A percentile compares a stretch with the other conserved stretches of the same genome.
phyloP scores from a whole-genome alignment of 2,888 invertebrate genomes.

The Dorcus parallelipipedus region DNA sequence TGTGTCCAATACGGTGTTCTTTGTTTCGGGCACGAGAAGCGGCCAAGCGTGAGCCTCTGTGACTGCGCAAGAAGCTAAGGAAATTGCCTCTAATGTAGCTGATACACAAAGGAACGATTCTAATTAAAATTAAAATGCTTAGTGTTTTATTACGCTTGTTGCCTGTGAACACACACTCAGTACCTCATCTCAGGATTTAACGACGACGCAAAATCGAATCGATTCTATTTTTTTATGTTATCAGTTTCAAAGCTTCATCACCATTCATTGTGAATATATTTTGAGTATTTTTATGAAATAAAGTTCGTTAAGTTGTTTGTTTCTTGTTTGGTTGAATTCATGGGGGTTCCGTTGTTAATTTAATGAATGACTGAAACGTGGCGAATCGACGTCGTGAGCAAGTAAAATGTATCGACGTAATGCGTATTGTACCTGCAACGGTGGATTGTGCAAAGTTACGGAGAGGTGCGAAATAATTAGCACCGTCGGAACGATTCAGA shows the following conservation, averaged over 20 bases:
- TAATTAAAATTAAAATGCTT: conserved; percentile 47
- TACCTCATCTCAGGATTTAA: too few species aligned
- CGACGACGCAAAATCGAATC: too few species aligned
- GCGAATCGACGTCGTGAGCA: conserved; percentile 14
- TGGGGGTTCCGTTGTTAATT: too few species aligned
- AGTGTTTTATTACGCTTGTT: not conserved
- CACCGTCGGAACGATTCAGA: conserved; percentile 28
- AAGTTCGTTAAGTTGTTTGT: too few species aligned
- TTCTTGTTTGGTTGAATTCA: too few species aligned
- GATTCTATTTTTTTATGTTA: too few species aligned
- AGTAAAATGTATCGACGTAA: conserved; percentile 24
- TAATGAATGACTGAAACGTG: too few species aligned
- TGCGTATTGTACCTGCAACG: conserved; percentile 26
- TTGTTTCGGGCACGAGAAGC: conserved; percentile 42
- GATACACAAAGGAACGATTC: conserved; percentile 41
- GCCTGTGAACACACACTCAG: too few species aligned
- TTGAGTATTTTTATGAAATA: too few species aligned
- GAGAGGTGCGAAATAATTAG: conserved; percentile 35
- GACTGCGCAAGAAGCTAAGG: conserved; percentile 41
- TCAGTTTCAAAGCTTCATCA: too few species aligned
- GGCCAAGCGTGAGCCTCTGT: conserved; percentile 43
- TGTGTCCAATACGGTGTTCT: conserved; percentile 47
- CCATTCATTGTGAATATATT: too few species aligned
- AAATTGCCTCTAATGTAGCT: conserved; percentile 48
- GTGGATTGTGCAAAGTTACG: conserved; percentile 26